Evolutionary conservation across 2,113 vertebrate genomes (phyloP), one percentile per base, ranked within the genome.

Genomic region (Machaerirhynchus nigripectus): DNA sequence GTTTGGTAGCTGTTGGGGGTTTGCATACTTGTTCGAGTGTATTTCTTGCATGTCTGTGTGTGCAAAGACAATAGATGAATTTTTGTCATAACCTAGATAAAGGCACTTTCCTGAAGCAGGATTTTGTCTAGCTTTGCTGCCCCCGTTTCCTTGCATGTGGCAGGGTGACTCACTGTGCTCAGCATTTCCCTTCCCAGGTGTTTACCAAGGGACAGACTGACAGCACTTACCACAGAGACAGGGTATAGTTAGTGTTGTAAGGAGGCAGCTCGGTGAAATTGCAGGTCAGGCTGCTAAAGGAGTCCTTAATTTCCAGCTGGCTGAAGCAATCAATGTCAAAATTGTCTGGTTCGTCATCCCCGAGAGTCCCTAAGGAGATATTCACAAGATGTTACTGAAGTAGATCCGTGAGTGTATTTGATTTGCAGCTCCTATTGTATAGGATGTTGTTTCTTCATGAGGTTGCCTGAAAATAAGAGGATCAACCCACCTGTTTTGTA

Each of bases 151-250:
- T 57, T 88, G 31, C 20, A 9, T 40, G 44, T 4, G 22, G 9
- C 50, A 86, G 11, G 0, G 0, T 65, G 63, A 87, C 42, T 77
- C 40, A 44, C 4, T 35, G 19, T 30, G 44, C 40, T 65, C 18
- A 57, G 30, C 57, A 64, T 52, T 84, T 81, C 0, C 0, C 42
- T 86, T 92, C 56, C 86, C 74, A 63, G 53, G 59, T n/a, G 5
- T 64, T 74, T 78, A 59, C 20, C 1, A 13, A 49, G 57, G 49
- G 44, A 70, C 3, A 14, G 13, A 44, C 14, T 73, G 65, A 49
- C 26, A 42, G 70, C 84, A 56, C 98, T 98, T 96, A 98, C 98
- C 97, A 96, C 75, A 98, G 74, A 53, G 95, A 53, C 64, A 98
- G 55, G 30, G 63, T 77, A 64, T 97, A 87, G 50, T 95, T 92